These are phyloP conservation scores for Dioctria linearis DNA, from an alignment of 2,888 invertebrate species.

Conservation along the genomic window DNA sequence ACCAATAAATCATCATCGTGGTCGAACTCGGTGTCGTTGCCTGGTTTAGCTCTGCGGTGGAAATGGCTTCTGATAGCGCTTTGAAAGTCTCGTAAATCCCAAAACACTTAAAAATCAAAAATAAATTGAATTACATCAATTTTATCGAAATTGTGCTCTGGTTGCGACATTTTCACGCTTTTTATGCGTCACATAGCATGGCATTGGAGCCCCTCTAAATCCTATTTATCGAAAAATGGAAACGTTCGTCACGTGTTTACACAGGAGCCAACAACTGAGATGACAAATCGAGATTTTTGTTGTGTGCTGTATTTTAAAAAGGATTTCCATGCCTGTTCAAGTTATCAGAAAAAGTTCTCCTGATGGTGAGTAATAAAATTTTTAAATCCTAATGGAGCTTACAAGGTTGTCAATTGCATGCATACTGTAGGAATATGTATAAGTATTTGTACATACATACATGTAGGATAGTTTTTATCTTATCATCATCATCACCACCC, in stretches of 20 bases:
- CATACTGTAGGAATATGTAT: too few species aligned
- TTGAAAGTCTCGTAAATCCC: constrained; percentile 47
- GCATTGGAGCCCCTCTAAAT: background rate
- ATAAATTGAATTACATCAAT: constrained; percentile 58
- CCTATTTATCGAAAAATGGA: constrained; percentile 2
- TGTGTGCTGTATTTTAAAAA: constrained; percentile 10
- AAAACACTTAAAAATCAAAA: constrained; percentile 58
- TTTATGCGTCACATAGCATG: background rate
- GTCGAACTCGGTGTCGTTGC: background rate
- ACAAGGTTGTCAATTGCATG: background rate
- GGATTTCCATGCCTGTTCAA: background rate
- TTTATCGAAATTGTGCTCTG: constrained; percentile 53
- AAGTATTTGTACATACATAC: too few species aligned
- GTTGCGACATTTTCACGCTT: background rate
- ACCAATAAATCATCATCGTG: constrained; percentile 56
- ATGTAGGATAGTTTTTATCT: too few species aligned
- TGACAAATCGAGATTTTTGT: constrained; percentile 4
- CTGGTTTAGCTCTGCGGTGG: background rate
- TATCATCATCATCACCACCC: too few species aligned
- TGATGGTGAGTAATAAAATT: background rate
- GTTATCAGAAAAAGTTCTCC: background rate
- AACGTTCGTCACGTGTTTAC: background rate
- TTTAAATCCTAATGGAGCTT: constrained; percentile 24
- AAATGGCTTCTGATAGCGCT: background rate
- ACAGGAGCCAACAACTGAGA: background rate